phyloP scores from a whole-genome alignment of 2,888 invertebrate species.

The Noctuana brunneofusca region DNA sequence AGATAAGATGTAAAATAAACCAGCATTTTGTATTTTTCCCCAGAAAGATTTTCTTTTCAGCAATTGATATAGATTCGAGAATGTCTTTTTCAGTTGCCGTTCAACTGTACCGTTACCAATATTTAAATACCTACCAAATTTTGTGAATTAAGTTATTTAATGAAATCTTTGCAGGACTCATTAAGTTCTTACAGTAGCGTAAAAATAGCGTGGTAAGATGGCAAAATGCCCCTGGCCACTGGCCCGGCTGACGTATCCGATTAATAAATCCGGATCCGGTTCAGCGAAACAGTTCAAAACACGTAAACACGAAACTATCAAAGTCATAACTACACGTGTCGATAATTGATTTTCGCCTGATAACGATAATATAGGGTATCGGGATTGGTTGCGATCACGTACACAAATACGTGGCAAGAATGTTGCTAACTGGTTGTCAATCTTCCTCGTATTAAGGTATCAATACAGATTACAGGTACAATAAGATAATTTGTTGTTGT shows the following conservation, averaged over 20 bases:
- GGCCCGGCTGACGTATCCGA: no score
- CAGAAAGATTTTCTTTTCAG: neutral
- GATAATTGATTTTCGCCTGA: constrained; percentile 64
- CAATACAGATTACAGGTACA: no score
- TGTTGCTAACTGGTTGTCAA: constrained; percentile 61
- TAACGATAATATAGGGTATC: constrained; percentile 56
- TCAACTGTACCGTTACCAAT: no score
- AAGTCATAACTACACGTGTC: constrained; percentile 46
- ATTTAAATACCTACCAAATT: no score
- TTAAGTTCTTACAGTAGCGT: no score
- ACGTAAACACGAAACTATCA: constrained; percentile 15
- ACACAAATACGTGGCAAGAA: constrained; percentile 58
- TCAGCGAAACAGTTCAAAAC: constrained; percentile 34
- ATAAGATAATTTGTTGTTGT: no score
- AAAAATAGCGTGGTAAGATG: no score
- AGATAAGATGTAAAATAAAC: constrained; percentile 19
- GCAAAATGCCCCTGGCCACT: no score
- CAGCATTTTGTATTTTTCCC: constrained; percentile 15
- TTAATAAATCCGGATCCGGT: constrained; percentile 6
- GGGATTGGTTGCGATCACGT: constrained; percentile 40
- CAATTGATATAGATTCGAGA: neutral
- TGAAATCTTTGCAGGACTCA: no score
- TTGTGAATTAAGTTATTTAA: no score
- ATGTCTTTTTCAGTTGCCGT: neutral
- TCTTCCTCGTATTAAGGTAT: constrained; percentile 1